Percentiles rank a stretch among this genome's conserved stretches.
phyloP scores from a whole-genome alignment of 2,113 vertebrate genomes.

The Gila orcuttii region DNA sequence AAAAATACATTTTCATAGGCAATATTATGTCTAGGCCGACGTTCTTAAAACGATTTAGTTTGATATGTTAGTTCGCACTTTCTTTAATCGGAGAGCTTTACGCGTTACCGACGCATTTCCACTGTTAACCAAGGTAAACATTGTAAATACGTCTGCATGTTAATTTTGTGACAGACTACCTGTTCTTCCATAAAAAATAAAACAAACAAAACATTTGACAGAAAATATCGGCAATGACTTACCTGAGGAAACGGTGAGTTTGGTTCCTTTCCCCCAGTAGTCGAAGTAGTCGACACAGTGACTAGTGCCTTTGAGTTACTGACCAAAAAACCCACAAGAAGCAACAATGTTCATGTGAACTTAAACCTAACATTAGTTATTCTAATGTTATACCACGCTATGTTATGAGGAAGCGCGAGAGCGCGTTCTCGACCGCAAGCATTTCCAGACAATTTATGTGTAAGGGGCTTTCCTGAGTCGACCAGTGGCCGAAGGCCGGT shows the following conservation, averaged over 20 bases:
- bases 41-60: background rate
- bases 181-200: background rate
- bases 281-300: conserved; percentile 47
- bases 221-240: background rate
- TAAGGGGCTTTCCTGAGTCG: no score
- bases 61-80: background rate
- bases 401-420: no score
- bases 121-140: no score
- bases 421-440: no score
- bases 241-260: conserved; percentile 50
- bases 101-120: background rate
- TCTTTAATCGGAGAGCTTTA: background rate
- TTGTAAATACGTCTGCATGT: background rate
- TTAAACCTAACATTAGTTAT: no score
- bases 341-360: no score
- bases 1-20: background rate
- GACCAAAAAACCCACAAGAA: conserved; percentile 12
- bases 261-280: conserved; percentile 57
- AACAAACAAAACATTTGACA: background rate
- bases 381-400: no score
- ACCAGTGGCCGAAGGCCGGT: no score
- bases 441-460: no score
- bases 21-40: background rate
- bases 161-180: background rate
- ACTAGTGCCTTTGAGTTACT: background rate